These are phyloP conservation scores for Heliothis peltigera DNA, from an alignment of 2,888 invertebrate genomes.

Conservation along the genomic window DNA sequence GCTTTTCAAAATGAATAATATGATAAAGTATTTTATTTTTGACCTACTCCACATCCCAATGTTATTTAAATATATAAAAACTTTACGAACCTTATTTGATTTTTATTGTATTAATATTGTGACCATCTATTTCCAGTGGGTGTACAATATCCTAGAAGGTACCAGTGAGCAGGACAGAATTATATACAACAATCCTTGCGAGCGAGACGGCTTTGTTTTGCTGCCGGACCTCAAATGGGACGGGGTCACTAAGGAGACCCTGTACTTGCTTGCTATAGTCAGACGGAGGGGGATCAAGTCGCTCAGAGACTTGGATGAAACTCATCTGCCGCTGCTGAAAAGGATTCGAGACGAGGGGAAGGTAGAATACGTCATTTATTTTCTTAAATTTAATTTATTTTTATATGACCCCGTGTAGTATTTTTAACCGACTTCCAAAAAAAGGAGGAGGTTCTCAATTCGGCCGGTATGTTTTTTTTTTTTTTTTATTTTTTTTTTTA, in stretches of 20 bases:
- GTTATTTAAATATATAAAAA: too few species aligned
- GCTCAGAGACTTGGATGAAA: constrained; percentile 94
- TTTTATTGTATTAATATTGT: too few species aligned
- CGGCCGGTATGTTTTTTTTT: too few species aligned
- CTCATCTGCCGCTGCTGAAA: constrained; percentile 95
- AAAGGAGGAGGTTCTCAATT: too few species aligned
- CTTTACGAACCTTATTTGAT: too few species aligned
- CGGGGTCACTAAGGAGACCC: constrained; percentile 92
- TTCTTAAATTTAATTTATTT: too few species aligned
- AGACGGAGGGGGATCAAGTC: constrained; percentile 94
- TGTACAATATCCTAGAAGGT: constrained; percentile 98
- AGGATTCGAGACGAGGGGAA: constrained; percentile 94
- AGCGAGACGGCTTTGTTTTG: constrained; percentile 95
- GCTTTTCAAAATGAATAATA: too few species aligned
- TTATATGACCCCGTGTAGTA: too few species aligned
- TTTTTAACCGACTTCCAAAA: too few species aligned
- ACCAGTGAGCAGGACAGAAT: constrained; percentile 97
- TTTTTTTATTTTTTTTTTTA: too few species aligned
- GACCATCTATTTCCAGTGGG: constrained; percentile 93
- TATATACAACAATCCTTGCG: constrained; percentile 92
- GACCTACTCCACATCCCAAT: too few species aligned
- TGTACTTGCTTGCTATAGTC: constrained; percentile 96
- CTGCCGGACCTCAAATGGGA: constrained; percentile 99
- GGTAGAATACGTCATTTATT: constrained; percentile 81
- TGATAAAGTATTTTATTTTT: too few species aligned